Evolutionary conservation across 2,797 vertebrate species (phyloP).

Genomic region (Pantherophis vulpinus): DNA sequence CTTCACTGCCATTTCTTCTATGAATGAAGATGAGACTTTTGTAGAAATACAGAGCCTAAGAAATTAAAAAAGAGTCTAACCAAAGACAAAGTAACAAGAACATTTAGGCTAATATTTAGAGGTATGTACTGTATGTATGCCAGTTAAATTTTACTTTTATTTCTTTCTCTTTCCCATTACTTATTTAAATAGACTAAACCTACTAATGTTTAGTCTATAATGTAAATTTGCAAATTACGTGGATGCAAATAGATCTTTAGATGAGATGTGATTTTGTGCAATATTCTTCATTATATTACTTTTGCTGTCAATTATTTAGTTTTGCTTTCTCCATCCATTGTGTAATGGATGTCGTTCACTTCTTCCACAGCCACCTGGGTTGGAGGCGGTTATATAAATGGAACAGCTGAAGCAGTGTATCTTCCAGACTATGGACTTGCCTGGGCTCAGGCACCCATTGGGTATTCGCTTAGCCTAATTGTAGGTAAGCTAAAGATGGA

Average conservation of each 20-base stretch:
- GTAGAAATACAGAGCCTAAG: neutral
- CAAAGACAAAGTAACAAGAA: neutral
- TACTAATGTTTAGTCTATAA: neutral
- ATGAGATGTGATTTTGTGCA: neutral
- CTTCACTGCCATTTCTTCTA: neutral
- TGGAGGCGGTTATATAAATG: conserved; percentile 97
- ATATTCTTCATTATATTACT: neutral
- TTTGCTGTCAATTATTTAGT: neutral
- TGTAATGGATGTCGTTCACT: neutral
- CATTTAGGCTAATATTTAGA: neutral
- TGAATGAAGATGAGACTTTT: neutral
- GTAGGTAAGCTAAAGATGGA: conserved; percentile 79
- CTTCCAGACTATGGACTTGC: conserved; percentile 88
- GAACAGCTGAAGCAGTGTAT: conserved; percentile 95
- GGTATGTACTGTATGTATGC: neutral
- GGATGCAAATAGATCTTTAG: neutral
- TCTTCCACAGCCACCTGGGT: conserved; percentile 92
- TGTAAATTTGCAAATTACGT: neutral
- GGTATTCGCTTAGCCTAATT: conserved; percentile 92
- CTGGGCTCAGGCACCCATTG: conserved; percentile 97
- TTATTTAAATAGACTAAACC: neutral
- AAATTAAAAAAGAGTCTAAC: neutral
- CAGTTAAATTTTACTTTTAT: neutral
- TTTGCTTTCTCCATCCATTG: neutral
- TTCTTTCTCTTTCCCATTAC: neutral